Base-by-base conservation (phyloP, 2,797 vertebrate species). In the Tokudaia muenninki region DNA sequence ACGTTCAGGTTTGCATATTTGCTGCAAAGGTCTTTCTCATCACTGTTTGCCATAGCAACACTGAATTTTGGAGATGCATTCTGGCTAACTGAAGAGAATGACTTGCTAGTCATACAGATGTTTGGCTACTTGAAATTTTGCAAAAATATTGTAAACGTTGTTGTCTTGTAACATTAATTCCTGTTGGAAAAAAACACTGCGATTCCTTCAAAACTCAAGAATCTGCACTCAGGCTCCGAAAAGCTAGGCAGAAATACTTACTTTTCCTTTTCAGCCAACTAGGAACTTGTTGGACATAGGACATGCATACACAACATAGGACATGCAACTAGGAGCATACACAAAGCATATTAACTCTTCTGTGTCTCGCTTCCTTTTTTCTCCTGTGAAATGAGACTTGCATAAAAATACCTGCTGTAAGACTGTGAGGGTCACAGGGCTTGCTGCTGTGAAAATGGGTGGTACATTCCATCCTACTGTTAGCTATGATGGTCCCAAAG, bases 31-130 rank as follows among this genome's bases (percentile, higher is more conserved):
- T 50, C 52, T 55, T 94, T 79, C 65, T 59, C 41, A 6, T 78
- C 47, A 21, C 81, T 84, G 0, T 92, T 96, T 96, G 34, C 78
- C 79, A 59, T 88, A 67, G 82, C 74, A 94, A 79, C 91, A 37
- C 47, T 79, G 52, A 90, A 24, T 63, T 72, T 59, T 11, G 22
- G 75, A 65, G 65, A 34, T 67, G 1, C 22, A 31, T 34, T n/a
- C 75, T 87, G 74, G 87, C 67, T 61, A 67, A 50, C 12, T 2
- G 24, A 79, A 86, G 63, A 84, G 75, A 83, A 75, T 81, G n/a
- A 14, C 29, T 90, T 47, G 2, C 59, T 87, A 10, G 50, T 79
- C 75, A 94, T 50, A 84, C 55, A 92, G 55, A 19, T 61, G 34
- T 59, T 59, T 74, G 37, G 37, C 29, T 59, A 21, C 55, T 24